Evolutionary conservation across 2,888 invertebrate genomes (phyloP), one percentile per base, ranked within the genome.

Genomic region (Monochamus alternatus): DNA sequence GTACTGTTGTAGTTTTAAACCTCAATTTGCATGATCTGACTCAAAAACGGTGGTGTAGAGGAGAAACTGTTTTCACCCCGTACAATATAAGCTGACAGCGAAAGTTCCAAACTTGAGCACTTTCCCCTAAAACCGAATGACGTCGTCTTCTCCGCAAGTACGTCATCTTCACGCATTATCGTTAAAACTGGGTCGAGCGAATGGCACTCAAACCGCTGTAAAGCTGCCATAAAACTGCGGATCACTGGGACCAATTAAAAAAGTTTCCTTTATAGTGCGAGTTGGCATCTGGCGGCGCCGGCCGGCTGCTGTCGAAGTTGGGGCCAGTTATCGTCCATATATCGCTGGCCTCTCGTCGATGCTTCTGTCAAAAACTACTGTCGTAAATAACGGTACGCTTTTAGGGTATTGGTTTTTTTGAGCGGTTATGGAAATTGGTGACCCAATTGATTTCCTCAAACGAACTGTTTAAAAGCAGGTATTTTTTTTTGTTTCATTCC

Each of bases 261-360:
- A 80, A 80, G 80, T 80, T 80, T 78, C 63, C 75, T 76, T 75
- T 78, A 73, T 75, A 75, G 77, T 76, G 52, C 51, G 32, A 78
- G 77, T 80, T 76, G 71, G 75, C 71, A 74, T 52, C 68, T 72
- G 74, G 68, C 78, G 80, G 78, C 80, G 80, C 80, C 80, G 74
- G 78, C 69, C 76, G 75, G 64, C 76, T 68, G 79, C 76, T 80
- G 76, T 80, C 75, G 73, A 75, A 76, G 78, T 76, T 74, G 75
- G 72, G 66, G 67, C 76, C 74, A 5, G 75, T 74, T 74, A 75
- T 78, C 66, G 51, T 66, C 65, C 65, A 66, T 73, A 59, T 58
- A 44, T 59, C 47, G 32, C 55, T 14, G 66, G 9, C 59, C 47
- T 30, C 59, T 66, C 73, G 31, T 65, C 66, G 59, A 73, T 59